Conservation (phyloP, 2,113 vertebrate genomes). For the Strix uralensis region DNA sequence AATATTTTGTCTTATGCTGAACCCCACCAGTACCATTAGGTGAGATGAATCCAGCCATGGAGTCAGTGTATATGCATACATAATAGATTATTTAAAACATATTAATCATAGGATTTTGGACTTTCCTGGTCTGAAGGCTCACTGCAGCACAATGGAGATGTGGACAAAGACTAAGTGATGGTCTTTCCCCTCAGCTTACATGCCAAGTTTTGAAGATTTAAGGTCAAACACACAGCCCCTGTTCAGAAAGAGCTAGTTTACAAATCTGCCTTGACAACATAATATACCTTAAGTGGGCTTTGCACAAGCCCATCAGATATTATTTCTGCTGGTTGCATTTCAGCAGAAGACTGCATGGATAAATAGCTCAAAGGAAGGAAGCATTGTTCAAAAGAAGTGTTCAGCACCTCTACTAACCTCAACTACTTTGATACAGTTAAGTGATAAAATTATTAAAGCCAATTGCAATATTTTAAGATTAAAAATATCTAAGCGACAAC, state of each 20-base stretch:
- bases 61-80: neutral
- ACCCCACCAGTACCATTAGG: neutral
- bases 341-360: neutral
- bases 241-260: neutral
- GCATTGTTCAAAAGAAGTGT: neutral
- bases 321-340: neutral
- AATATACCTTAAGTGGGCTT: neutral
- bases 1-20: neutral
- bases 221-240: neutral
- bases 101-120: neutral
- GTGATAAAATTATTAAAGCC: neutral
- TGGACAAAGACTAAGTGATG: neutral
- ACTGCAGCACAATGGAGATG: neutral
- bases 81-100: neutral
- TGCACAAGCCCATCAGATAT: neutral
- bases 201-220: neutral
- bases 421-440: neutral
- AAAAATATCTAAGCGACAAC: neutral
- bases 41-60: neutral
- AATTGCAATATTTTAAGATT: neutral
- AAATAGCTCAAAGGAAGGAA: conserved; percentile 19
- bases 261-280: neutral
- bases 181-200: neutral
- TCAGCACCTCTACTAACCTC: neutral
- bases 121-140: neutral